phyloP scores from a whole-genome alignment of 2,797 vertebrate genomes.

The Halcyon smyrnensis region DNA sequence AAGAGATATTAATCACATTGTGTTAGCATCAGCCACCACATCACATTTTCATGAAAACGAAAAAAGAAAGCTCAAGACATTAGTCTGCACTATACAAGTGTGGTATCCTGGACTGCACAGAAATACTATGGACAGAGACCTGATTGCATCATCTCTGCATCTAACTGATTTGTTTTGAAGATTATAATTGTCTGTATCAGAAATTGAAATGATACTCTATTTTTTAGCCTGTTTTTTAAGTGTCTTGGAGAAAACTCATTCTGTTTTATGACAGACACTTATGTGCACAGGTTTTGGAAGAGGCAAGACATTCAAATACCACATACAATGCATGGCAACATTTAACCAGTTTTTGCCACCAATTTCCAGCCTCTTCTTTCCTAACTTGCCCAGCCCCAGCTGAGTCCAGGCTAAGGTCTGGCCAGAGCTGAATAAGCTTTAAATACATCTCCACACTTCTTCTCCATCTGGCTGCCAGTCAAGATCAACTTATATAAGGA shows the following conservation, averaged over 20 bases:
- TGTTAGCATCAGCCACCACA: not conserved
- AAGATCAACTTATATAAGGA: not conserved
- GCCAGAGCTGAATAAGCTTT: not conserved
- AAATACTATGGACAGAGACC: not conserved
- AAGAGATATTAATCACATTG: not conserved
- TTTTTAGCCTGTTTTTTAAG: not conserved
- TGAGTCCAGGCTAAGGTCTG: not conserved
- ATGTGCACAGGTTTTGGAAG: not conserved
- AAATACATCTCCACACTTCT: not conserved
- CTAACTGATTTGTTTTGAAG: not conserved
- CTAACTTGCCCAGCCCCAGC: not conserved
- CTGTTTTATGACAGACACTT: not conserved
- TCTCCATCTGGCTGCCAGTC: not conserved
- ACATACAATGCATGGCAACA: not conserved
- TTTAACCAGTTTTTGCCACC: not conserved
- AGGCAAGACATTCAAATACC: not conserved
- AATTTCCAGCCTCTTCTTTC: not conserved
- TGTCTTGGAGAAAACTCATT: not conserved
- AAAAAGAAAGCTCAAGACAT: not conserved
- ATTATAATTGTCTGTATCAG: not conserved
- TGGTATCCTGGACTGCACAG: not conserved
- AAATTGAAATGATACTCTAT: not conserved
- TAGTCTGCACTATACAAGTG: not conserved
- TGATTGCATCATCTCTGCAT: not conserved
- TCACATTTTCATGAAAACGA: not conserved